A percentile compares a stretch with the other conserved stretches of the same genome.
These are phyloP conservation scores for Dromococcyx pavoninus DNA, from an alignment of 2,797 vertebrate genomes.

Conservation along the genomic window DNA sequence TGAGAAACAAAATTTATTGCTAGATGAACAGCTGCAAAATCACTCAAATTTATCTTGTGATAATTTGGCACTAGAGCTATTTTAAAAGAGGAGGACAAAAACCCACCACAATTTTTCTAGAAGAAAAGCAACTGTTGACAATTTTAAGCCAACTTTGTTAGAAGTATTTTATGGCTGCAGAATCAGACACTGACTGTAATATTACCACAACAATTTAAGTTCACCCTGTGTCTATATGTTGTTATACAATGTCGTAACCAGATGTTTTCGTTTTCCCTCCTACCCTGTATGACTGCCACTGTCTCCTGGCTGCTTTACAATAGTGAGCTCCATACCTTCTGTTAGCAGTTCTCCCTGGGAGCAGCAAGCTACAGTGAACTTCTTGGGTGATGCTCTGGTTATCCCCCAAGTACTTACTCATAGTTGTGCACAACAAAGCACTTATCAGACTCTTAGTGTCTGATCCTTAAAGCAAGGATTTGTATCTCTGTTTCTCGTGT, in stretches of 20 bases:
- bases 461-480: no score
- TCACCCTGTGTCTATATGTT: background rate
- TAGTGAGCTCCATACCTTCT: background rate
- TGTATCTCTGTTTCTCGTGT: fast-evolving
- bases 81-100: background rate
- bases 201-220: background rate
- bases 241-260: background rate
- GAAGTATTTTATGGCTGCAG: background rate
- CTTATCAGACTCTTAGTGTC: background rate
- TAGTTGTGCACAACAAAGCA: background rate
- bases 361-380: background rate
- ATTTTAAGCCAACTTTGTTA: background rate
- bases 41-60: background rate
- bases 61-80: background rate
- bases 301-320: background rate
- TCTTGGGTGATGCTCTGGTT: fast-evolving
- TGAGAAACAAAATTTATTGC: background rate
- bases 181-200: background rate
- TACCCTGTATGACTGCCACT: background rate
- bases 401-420: background rate
- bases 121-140: background rate
- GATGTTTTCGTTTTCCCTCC: background rate
- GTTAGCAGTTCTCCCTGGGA: background rate
- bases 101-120: background rate
- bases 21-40: background rate